Percentiles rank a stretch among this genome's conserved stretches.
These are phyloP conservation scores for Sciurus niger DNA, from an alignment of 2,113 vertebrate species.

Conservation along the genomic window DNA sequence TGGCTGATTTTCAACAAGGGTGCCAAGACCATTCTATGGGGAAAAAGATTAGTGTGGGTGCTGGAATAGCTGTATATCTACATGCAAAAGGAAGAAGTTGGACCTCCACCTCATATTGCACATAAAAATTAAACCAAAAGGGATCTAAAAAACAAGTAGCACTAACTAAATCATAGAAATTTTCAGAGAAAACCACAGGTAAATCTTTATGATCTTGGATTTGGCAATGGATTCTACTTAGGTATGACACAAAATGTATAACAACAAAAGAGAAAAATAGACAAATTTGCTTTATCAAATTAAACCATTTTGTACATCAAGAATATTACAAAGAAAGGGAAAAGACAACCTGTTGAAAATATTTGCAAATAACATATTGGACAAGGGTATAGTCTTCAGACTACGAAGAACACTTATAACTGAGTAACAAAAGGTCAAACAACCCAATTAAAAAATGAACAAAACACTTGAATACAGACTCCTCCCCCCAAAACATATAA, in stretches of 20 bases:
- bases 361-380: not conserved
- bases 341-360: constrained; percentile 21
- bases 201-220: not conserved
- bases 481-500: not conserved
- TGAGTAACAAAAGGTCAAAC: not conserved
- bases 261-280: not conserved
- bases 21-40: not conserved
- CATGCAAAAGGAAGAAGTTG: not conserved
- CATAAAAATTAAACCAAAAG: not conserved
- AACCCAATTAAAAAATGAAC: constrained; percentile 5
- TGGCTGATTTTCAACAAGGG: not conserved
- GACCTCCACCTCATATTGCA: not conserved
- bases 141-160: not conserved
- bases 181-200: not conserved
- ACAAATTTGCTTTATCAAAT: not conserved
- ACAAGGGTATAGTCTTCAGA: not conserved
- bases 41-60: not conserved
- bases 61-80: not conserved
- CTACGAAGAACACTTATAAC: not conserved
- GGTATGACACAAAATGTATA: not conserved
- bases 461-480: not conserved
- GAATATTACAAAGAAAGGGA: not conserved
- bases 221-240: constrained; percentile 33
- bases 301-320: not conserved
- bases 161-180: not conserved